A percentile compares a stretch with the other conserved stretches of the same genome.
Conservation (phyloP, 2,113 vertebrate genomes). For the Scophthalmus maximus region DNA sequence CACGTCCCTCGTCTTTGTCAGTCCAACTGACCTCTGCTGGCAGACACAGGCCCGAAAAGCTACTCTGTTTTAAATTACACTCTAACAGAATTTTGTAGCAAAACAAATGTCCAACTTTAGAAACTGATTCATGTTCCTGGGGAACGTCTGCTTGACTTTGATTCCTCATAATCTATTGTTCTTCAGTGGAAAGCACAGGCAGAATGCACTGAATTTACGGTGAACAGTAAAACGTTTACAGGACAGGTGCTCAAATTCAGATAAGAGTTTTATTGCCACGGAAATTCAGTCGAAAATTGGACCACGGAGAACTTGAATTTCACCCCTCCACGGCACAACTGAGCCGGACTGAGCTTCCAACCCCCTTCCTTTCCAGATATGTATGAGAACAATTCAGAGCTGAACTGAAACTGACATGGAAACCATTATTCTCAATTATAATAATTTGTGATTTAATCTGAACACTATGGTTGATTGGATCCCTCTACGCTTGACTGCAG, state of each 20-base stretch:
- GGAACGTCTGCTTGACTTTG: neutral
- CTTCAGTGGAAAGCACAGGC: neutral
- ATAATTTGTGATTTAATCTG: conserved; percentile 80
- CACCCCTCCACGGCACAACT: conserved; percentile 4
- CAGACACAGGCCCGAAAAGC: no score
- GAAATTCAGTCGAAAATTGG: conserved; percentile 31
- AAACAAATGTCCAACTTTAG: conserved; percentile 34
- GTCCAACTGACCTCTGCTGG: neutral
- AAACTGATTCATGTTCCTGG: conserved; percentile 13
- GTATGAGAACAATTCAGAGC: conserved; percentile 60
- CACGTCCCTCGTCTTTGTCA: neutral
- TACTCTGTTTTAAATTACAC: conserved; percentile 23
- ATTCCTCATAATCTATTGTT: conserved; percentile 14
- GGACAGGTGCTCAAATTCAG: conserved; percentile 50
- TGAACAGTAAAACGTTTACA: conserved; percentile 19
- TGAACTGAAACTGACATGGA: conserved; percentile 77
- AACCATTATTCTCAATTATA: conserved; percentile 79
- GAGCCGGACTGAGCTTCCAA: conserved; percentile 3
- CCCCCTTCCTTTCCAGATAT: conserved; percentile 36
- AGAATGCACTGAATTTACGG: conserved; percentile 18
- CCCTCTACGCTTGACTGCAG: conserved; percentile 57
- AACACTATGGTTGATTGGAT: conserved; percentile 70
- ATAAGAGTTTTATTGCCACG: conserved; percentile 34
- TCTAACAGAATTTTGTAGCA: neutral
- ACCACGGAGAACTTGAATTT: conserved; percentile 41